A percentile compares a stretch with the other conserved stretches of the same genome.
These are phyloP conservation scores for Gouania willdenowi DNA, from an alignment of 2,797 vertebrate species.

Conservation along the genomic window DNA sequence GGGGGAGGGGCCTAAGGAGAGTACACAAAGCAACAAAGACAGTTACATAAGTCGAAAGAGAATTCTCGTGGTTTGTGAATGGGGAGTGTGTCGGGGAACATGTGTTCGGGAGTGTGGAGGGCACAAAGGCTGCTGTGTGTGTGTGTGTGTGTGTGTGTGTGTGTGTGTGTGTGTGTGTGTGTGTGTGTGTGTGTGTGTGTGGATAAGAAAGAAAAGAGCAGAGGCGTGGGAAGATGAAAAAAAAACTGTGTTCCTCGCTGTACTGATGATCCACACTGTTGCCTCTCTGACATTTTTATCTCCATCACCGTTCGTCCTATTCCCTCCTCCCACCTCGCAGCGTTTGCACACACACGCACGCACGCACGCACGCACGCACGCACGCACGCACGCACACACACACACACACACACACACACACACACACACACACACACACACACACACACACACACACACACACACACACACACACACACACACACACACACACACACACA, in stretches of 20 bases:
- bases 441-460: conserved; percentile 17
- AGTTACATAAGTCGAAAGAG: conserved; percentile 59
- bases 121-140: conserved; percentile 14
- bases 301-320: conserved; percentile 25
- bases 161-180: conserved; percentile 20
- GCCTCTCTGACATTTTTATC: conserved; percentile 57
- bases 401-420: conserved; percentile 6
- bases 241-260: conserved; percentile 29
- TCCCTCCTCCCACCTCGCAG: conserved; percentile 12
- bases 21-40: conserved; percentile 34
- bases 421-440: conserved; percentile 21
- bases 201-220: conserved; percentile 7
- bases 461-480: conserved; percentile 25
- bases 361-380: too few relatives aligned
- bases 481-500: conserved; percentile 2
- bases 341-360: too few relatives aligned
- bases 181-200: conserved; percentile 7
- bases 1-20: conserved; percentile 24
- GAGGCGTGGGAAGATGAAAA: conserved; percentile 11
- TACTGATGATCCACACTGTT: conserved; percentile 51
- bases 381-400: conserved; percentile 19
- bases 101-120: conserved; percentile 9
- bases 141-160: background rate
- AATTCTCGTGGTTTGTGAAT: conserved; percentile 32
- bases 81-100: conserved; percentile 8